phyloP scores from a whole-genome alignment of 2,113 vertebrate genomes.

The Lamprologus lemairii region DNA sequence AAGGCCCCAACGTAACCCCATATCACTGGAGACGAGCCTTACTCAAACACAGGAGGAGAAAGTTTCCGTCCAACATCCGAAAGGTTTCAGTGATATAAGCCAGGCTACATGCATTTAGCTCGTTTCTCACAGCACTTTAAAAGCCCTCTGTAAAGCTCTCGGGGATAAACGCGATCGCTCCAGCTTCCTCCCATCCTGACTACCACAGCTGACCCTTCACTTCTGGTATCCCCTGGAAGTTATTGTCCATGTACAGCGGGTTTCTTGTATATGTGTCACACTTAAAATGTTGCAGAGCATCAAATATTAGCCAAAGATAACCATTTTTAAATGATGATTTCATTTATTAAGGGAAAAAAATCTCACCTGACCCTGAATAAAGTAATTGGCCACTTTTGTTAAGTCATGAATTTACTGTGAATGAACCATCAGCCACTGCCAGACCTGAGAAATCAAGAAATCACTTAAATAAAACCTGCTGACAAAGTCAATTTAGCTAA shows the following conservation, averaged over 20 bases:
- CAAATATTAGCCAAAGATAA: background rate
- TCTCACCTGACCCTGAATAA: background rate
- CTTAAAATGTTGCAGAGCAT: background rate
- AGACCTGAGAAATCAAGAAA: background rate
- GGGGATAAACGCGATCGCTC: constrained; percentile 1
- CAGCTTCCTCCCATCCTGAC: background rate
- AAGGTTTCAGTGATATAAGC: background rate
- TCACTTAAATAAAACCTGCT: background rate
- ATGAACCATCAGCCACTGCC: background rate
- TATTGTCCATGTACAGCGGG: fast-evolving
- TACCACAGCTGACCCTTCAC: background rate
- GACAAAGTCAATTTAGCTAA: background rate
- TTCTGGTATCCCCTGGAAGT: background rate
- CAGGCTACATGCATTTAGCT: background rate
- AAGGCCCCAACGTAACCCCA: constrained; percentile 30
- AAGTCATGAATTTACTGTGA: background rate
- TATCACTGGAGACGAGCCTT: constrained; percentile 9
- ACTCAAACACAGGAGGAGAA: constrained; percentile 27
- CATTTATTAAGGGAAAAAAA: background rate
- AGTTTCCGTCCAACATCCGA: constrained; percentile 43
- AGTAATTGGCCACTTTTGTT: background rate
- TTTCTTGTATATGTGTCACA: background rate
- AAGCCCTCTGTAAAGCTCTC: background rate
- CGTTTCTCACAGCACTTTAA: background rate
- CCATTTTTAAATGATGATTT: background rate